Evolutionary conservation across 1,140 invertebrate species (phyloP).

Genomic region (Drosophila athabasca): DNA sequence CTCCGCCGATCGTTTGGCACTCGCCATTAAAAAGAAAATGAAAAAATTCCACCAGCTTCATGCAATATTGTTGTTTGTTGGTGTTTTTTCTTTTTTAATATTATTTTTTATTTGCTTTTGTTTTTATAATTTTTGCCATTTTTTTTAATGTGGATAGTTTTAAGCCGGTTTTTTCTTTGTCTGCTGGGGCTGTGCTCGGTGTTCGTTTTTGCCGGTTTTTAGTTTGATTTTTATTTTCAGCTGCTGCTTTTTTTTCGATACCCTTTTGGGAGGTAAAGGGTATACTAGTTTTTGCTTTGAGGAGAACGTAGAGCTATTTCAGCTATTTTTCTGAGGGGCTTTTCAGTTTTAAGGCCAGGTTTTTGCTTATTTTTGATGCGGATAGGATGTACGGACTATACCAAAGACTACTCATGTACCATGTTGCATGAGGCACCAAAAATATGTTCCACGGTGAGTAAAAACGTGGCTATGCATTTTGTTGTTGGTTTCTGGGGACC

Average conservation of each 20-base stretch:
- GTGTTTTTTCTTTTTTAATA: neutral
- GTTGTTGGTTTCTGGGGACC: no score
- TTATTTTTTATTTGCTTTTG: conserved; percentile 28
- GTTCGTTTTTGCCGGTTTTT: conserved; percentile 69
- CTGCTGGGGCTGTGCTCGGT: conserved; percentile 18
- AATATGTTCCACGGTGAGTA: no score
- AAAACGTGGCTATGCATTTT: no score
- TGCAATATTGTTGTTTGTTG: conserved; percentile 11
- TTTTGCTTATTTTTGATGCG: no score
- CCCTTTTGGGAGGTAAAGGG: no score
- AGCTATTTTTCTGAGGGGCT: no score
- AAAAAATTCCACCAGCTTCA: conserved; percentile 16
- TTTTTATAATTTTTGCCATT: conserved; percentile 18
- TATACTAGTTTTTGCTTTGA: no score
- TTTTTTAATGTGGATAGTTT: conserved; percentile 33
- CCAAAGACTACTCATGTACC: no score
- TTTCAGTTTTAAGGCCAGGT: no score
- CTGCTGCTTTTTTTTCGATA: conserved; percentile 11
- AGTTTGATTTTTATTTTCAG: conserved; percentile 35
- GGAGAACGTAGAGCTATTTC: no score
- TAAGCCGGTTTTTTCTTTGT: conserved; percentile 78
- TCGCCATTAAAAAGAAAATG: conserved; percentile 9
- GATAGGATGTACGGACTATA: no score
- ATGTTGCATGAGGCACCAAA: no score
- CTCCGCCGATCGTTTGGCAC: conserved; percentile 4